Conservation (phyloP, 2,113 vertebrate genomes). For the Megalops atlanticus region DNA sequence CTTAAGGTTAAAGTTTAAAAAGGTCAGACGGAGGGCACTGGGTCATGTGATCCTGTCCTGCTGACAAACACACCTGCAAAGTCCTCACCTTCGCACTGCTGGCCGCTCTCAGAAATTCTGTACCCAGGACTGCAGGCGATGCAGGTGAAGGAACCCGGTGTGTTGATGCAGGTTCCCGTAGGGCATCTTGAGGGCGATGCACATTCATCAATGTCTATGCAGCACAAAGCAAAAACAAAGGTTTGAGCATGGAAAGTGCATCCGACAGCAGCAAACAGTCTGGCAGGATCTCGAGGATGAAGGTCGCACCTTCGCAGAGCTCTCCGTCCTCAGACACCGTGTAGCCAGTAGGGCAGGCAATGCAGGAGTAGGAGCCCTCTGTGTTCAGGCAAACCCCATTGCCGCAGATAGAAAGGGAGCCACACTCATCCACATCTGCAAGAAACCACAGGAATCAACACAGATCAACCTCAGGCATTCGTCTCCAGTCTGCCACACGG, state of each 20-base stretch:
- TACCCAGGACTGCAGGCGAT: slow-evolving; percentile 61
- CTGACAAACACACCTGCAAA: slow-evolving; percentile 9
- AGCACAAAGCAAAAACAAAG: slow-evolving; percentile 34
- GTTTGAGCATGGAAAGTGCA: not conserved
- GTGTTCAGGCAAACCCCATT: slow-evolving; percentile 74
- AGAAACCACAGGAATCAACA: not conserved
- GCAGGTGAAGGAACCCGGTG: slow-evolving; percentile 66
- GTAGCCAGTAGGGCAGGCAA: slow-evolving; percentile 68
- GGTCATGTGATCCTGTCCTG: slow-evolving; percentile 15
- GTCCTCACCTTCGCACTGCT: slow-evolving; percentile 61
- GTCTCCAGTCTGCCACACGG: too few species aligned
- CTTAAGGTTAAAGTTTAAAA: not conserved
- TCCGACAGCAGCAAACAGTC: not conserved
- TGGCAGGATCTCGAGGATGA: not conserved
- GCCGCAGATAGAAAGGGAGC: slow-evolving; percentile 58
- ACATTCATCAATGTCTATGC: slow-evolving; percentile 70
- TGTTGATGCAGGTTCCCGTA: slow-evolving; percentile 66
- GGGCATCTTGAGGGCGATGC: slow-evolving; percentile 56
- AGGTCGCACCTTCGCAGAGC: slow-evolving; percentile 68
- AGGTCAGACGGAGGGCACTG: not conserved
- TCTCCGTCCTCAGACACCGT: slow-evolving; percentile 67
- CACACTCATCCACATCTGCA: slow-evolving; percentile 74
- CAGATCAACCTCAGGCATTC: too few species aligned
- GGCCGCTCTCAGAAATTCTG: slow-evolving; percentile 58
- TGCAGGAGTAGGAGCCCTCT: slow-evolving; percentile 70